Evolutionary conservation across 1,140 invertebrate genomes (phyloP), one percentile per base, ranked within the genome.

Genomic region (Ceratina calcarata): DNA sequence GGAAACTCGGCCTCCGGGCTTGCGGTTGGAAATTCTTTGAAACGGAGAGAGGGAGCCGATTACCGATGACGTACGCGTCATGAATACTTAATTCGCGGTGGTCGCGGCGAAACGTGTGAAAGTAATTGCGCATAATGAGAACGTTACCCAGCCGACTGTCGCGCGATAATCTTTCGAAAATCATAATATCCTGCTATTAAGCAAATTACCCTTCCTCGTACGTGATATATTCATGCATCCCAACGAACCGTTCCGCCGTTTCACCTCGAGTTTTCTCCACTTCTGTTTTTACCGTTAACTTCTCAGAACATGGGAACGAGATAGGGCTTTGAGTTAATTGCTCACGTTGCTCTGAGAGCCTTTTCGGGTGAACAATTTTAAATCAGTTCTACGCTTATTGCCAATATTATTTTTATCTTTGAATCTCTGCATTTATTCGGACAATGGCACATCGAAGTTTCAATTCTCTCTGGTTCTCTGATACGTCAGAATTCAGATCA

Each of bases 91-190:
- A 78, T 78, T 45, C 67, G 1, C 32, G 27, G 0, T 13, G 49
- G 24, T 13, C 45, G 60, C 3, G 45, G 74, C 67, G 55, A 77
- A 77, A 55, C 76, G 76, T 55, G 68, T 45, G 58, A 78, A 74
- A 74, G 77, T 73, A 79, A 79, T 79, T 74, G 70, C 77, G 51
- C 70, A 24, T 79, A 74, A 79, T 74, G 62, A 79, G 77, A 71
- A 71, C 45, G 51, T 71, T 55, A 24, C 51, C 51, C 32, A 18
- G 20, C 18, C 20, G 22, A 64, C 51, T 66, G 77, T 64, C 77
- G 77, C 61, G n/a, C 32, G 62, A 79, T 60, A 74, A 79, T 79
- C 69, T 79, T 73, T 66, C 53, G 70, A 79, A 79, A 66, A 79
- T 64, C 60, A 64, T 71, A 72, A 78, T 78, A 78, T 72, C 67